Evolutionary conservation across 2,797 vertebrate genomes (phyloP), one percentile per base, ranked within the genome.

Genomic region (Hyperoplus immaculatus): DNA sequence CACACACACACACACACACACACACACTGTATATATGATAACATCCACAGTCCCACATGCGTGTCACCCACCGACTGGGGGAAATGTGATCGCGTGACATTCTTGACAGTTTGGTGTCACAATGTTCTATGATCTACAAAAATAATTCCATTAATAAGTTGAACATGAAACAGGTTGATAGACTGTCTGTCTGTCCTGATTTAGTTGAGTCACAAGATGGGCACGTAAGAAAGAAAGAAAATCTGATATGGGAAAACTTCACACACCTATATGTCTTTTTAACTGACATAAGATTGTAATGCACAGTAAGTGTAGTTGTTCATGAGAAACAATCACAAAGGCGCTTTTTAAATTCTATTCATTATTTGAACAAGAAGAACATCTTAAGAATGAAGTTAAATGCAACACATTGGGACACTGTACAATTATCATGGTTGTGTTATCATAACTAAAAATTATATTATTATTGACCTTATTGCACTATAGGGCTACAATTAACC

Each of bases 51-150:
- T 39, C 77, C 69, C 81, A 58, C 83, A 69, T 74, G 69, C 77
- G 78, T 82, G 75, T 88, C 88, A 88, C 81, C 79, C 87, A 81
- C 61, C n/a, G 57, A 72, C 29, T 29, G 29, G 29, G 29, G 79
- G 87, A 92, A 92, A 93, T 94, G 91, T 94, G 92, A 94, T 85
- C 88, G 89, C 43, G 85, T 95, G 95, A 95, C 94, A 94, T 93
- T 75, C 80, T 93, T 95, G 95, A 96, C 95, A 95, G 95, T 95
- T 96, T 95, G 92, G 95, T 96, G 95, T 95, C 95, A 95, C 88
- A 86, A 72, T 86, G 88, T 90, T 88, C 89, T 84, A 72, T 89
- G 90, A 93, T 88, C 89, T 83, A 88, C 77, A 83, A 88, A 92
- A 91, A 91, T 85, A 69, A 91, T 88, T 69, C 87, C 85, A 91